These are phyloP conservation scores for Micromesistius poutassou DNA, from an alignment of 2,797 vertebrate species.

Conservation along the genomic window DNA sequence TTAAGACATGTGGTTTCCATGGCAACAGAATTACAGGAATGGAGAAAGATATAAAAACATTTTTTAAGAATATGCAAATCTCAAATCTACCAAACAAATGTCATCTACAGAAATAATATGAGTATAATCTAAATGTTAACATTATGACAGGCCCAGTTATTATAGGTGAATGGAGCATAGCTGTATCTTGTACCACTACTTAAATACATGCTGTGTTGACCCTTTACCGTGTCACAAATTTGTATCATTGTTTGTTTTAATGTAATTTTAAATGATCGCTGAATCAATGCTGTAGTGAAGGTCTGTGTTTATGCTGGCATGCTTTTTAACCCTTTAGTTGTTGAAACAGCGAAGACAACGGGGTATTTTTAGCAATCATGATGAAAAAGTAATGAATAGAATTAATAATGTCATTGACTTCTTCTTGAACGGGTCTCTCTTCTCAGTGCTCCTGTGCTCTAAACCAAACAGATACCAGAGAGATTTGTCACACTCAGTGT, in stretches of 20 bases:
- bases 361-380: neutral
- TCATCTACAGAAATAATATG: neutral
- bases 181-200: neutral
- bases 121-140: neutral
- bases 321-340: neutral
- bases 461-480: neutral
- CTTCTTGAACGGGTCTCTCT: neutral
- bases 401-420: neutral
- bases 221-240: neutral
- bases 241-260: neutral
- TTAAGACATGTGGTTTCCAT: no score
- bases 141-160: neutral
- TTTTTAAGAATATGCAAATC: no score
- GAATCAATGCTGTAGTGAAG: neutral
- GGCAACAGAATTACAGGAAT: no score
- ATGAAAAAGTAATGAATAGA: neutral
- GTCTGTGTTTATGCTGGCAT: neutral
- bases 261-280: neutral
- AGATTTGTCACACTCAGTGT: constrained; percentile 24
- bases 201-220: neutral
- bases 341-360: neutral
- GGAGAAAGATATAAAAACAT: no score
- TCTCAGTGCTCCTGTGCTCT: neutral
- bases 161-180: neutral
- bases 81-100: no score